phyloP scores from a whole-genome alignment of 1,140 invertebrate species.

The Pseudobourletiella spinata region DNA sequence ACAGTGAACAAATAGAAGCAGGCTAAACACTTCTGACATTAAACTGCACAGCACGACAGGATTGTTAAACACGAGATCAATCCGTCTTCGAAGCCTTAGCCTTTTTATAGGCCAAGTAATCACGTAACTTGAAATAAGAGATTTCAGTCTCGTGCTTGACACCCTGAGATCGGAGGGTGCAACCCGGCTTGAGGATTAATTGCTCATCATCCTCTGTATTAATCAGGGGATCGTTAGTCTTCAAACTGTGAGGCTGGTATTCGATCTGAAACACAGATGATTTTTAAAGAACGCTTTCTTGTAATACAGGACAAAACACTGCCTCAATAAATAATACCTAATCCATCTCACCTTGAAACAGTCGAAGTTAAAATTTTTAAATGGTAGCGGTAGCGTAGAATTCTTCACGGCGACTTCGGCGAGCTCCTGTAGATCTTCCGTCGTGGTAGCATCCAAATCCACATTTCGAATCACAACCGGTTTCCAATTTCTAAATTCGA shows the following conservation, averaged over 20 bases:
- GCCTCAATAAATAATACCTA: conserved; percentile 24
- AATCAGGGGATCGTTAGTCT: conserved; percentile 40
- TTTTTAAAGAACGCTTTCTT: too few species aligned
- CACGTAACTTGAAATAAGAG: conserved; percentile 40
- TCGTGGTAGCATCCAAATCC: conserved; percentile 23
- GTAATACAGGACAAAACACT: background rate
- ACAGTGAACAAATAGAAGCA: too few species aligned
- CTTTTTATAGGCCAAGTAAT: conserved; percentile 35
- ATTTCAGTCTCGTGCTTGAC: conserved; percentile 41
- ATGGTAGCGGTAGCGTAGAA: conserved; percentile 36
- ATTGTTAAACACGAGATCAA: too few species aligned
- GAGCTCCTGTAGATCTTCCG: conserved; percentile 32
- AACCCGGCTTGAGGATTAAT: conserved; percentile 36
- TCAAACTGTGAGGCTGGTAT: conserved; percentile 38
- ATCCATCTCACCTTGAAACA: conserved; percentile 39
- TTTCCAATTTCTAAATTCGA: conserved; percentile 40
- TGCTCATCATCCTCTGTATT: conserved; percentile 38
- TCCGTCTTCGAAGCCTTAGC: too few species aligned
- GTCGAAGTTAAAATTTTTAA: conserved; percentile 39
- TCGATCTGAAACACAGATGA: conserved; percentile 37
- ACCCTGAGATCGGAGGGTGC: conserved; percentile 34
- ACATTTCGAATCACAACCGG: conserved; percentile 39
- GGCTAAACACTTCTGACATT: too few species aligned
- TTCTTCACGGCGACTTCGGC: conserved; percentile 29
- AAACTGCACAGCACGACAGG: too few species aligned